These are phyloP conservation scores for Mimachlamys varia DNA, from an alignment of 2,888 invertebrate species.

Conservation along the genomic window DNA sequence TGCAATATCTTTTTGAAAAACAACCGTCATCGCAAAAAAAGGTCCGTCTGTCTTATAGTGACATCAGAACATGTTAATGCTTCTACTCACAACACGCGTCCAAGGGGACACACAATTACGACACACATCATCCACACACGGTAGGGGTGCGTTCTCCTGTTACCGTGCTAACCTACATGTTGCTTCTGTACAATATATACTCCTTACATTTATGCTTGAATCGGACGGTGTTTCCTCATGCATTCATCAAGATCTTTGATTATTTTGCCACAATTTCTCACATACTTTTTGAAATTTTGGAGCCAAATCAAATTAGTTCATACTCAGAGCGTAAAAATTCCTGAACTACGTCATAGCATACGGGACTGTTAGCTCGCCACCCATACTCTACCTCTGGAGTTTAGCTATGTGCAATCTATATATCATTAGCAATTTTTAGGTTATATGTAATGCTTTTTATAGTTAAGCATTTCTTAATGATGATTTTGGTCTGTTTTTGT, in stretches of 20 bases:
- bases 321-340: not conserved
- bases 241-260: too few relatives aligned
- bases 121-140: too few relatives aligned
- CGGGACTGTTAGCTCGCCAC: not conserved
- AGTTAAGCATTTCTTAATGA: not conserved
- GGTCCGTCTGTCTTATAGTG: not conserved
- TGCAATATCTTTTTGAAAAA: not conserved
- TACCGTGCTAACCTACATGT: too few relatives aligned
- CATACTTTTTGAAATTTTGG: not conserved
- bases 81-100: too few relatives aligned
- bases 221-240: too few relatives aligned
- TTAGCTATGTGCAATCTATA: not conserved
- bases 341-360: not conserved
- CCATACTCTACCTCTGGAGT: not conserved
- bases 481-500: too few relatives aligned
- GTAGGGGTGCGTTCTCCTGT: too few relatives aligned
- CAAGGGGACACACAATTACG: too few relatives aligned
- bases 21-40: not conserved
- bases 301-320: not conserved
- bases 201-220: too few relatives aligned
- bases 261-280: too few relatives aligned
- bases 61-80: not conserved
- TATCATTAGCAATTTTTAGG: not conserved
- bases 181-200: too few relatives aligned
- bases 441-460: not conserved